Evolutionary conservation across 2,888 invertebrate species (phyloP).

Genomic region (Ornithoptera priamus): DNA sequence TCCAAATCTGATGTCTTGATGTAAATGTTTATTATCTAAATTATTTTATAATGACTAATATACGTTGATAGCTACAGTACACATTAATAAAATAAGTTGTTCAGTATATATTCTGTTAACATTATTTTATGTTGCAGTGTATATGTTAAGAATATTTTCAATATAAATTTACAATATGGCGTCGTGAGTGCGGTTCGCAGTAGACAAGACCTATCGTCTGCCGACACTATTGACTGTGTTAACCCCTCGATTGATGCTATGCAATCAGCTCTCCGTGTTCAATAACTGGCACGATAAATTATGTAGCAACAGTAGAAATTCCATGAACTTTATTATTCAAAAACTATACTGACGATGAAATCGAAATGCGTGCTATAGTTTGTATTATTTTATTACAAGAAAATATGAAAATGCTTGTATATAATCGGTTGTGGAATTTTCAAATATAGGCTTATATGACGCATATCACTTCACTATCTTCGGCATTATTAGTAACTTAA

Average conservation of each 20-base stretch:
- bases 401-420: no score
- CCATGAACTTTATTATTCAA: background rate
- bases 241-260: slow-evolving; percentile 25
- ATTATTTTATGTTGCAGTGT: slow-evolving; percentile 15
- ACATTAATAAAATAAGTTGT: no score
- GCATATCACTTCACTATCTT: no score
- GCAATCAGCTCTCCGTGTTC: slow-evolving; percentile 21
- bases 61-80: no score
- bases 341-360: background rate
- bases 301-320: slow-evolving; percentile 1
- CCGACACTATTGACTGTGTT: slow-evolving; percentile 27
- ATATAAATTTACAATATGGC: slow-evolving; percentile 23
- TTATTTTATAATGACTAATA: no score
- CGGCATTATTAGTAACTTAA: no score
- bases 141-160: slow-evolving; percentile 15
- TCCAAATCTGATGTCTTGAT: no score
- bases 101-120: background rate
- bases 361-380: background rate
- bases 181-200: slow-evolving; percentile 12
- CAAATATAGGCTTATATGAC: no score
- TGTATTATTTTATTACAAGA: background rate
- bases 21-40: no score
- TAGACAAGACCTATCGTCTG: slow-evolving; percentile 29
- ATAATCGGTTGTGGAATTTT: no score
- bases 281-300: slow-evolving; percentile 17